Conservation (phyloP, 2,888 invertebrate species). For the Andrena chrysosceles region DNA sequence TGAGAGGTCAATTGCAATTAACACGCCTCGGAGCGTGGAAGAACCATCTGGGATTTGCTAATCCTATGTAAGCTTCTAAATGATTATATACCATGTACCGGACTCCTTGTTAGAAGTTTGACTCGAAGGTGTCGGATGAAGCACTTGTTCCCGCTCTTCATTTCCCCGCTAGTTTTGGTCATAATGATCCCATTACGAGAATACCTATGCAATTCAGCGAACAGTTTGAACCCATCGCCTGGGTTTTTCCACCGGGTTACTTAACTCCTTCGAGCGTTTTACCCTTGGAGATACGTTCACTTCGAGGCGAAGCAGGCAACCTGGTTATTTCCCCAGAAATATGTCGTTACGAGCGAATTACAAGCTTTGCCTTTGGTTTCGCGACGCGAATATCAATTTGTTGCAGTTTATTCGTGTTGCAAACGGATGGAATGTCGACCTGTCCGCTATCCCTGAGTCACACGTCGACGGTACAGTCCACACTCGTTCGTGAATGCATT, state of each 20-base stretch:
- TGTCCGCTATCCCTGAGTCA: not conserved
- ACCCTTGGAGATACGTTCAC: slow-evolving; percentile 1
- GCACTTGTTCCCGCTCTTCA: not conserved
- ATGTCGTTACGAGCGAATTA: not conserved
- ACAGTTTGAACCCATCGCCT: slow-evolving; percentile 6
- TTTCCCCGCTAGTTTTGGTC: not conserved
- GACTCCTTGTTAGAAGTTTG: slow-evolving; percentile 7
- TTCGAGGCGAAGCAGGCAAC: not conserved
- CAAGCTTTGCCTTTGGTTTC: slow-evolving; percentile 8
- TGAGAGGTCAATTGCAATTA: slow-evolving; percentile 42
- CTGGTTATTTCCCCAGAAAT: not conserved
- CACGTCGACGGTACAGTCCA: not conserved
- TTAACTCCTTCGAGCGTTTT: slow-evolving; percentile 21
- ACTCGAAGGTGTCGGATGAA: slow-evolving; percentile 2
- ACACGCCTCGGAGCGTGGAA: slow-evolving; percentile 16
- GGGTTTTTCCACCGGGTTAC: slow-evolving; percentile 16
- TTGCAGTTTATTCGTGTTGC: not conserved
- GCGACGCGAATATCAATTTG: slow-evolving; percentile 4
- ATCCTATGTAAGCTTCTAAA: slow-evolving; percentile 20
- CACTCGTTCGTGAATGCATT: not conserved
- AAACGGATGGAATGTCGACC: slow-evolving; percentile 3
- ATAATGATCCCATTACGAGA: slow-evolving; percentile 14
- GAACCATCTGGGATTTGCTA: slow-evolving; percentile 16
- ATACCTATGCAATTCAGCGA: slow-evolving; percentile 18
- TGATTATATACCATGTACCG: slow-evolving; percentile 26